These are phyloP conservation scores for Yponomeuta sedellus DNA, from an alignment of 2,888 invertebrate genomes.

Conservation along the genomic window DNA sequence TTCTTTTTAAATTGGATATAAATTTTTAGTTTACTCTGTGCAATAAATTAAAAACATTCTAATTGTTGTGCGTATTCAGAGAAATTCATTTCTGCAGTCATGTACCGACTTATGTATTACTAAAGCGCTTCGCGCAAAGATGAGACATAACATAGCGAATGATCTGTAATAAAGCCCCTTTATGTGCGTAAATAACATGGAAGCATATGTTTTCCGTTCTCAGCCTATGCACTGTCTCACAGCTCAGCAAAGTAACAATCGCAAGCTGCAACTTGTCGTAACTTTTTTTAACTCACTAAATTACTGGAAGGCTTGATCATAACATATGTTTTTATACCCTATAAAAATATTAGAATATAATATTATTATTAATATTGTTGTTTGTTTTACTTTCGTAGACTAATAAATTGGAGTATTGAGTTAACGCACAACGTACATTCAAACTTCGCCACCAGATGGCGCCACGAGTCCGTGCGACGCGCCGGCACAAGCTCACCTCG, in stretches of 20 bases:
- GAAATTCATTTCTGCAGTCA: too few relatives aligned
- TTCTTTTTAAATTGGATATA: too few relatives aligned
- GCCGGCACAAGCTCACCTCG: constrained; percentile 44
- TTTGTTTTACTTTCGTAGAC: constrained; percentile 50
- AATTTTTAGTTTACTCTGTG: too few relatives aligned
- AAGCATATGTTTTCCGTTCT: constrained; percentile 47
- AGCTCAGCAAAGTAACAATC: constrained; percentile 60
- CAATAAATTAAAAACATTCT: too few relatives aligned
- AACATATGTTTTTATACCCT: constrained; percentile 70
- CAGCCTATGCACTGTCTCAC: constrained; percentile 45
- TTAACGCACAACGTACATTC: constrained; percentile 38
- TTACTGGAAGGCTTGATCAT: constrained; percentile 76
- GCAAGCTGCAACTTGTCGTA: constrained; percentile 56
- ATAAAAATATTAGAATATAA: constrained; percentile 75
- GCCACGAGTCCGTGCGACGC: constrained; percentile 27
- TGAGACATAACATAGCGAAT: too few relatives aligned
- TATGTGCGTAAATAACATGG: constrained; percentile 30
- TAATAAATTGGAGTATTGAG: constrained; percentile 63
- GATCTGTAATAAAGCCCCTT: too few relatives aligned
- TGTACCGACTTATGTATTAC: too few relatives aligned
- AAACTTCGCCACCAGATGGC: constrained; percentile 44
- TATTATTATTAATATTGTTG: constrained; percentile 51
- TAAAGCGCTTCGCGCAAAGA: too few relatives aligned
- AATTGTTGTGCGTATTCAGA: too few relatives aligned
- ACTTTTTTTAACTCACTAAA: constrained; percentile 60